Conservation (phyloP, 2,113 vertebrate species). For the Pionites leucogaster region DNA sequence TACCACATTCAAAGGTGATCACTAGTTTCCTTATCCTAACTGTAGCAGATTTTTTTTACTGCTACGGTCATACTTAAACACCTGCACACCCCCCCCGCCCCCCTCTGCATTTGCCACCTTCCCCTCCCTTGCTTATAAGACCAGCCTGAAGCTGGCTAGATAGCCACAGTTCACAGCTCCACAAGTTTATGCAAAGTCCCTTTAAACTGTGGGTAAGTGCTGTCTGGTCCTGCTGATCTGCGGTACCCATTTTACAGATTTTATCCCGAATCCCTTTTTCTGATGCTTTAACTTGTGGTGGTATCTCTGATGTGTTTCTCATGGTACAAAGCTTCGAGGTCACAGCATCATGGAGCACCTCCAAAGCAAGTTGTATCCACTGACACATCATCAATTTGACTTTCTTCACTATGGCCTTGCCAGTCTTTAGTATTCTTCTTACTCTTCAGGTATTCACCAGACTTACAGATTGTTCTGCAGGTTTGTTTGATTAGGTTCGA, state of each 20-base stretch:
- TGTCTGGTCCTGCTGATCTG: neutral
- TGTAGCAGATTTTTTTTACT: neutral
- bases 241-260: neutral
- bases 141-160: neutral
- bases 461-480: neutral
- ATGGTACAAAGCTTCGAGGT: accelerated
- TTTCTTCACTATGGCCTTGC: neutral
- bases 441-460: neutral
- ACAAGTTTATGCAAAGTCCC: neutral
- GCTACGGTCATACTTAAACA: neutral
- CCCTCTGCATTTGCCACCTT: neutral
- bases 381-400: neutral
- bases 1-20: too few species aligned
- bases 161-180: neutral
- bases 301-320: too few species aligned
- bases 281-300: neutral
- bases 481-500: neutral
- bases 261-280: neutral
- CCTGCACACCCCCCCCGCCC: accelerated
- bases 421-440: neutral
- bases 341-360: neutral
- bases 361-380: neutral
- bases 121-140: neutral
- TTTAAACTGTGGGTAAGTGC: neutral
- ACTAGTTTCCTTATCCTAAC: neutral